Evolutionary conservation across 2,888 invertebrate genomes (phyloP).

Genomic region (Volucella inanis): DNA sequence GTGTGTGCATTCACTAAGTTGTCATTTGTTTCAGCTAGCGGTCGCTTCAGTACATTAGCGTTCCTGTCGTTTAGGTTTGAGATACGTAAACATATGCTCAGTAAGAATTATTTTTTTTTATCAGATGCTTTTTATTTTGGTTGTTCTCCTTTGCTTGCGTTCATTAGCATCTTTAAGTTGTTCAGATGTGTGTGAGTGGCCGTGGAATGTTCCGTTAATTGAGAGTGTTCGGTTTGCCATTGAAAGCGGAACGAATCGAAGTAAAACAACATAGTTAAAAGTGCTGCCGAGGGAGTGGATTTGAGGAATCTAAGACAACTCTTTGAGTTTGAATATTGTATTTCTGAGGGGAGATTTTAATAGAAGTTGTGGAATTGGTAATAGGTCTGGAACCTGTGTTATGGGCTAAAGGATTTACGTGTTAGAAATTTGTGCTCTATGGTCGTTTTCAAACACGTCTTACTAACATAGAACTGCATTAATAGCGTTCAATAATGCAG

Average conservation of each 20-base stretch:
- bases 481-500: no score
- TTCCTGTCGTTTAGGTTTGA: neutral
- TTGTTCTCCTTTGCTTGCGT: slow-evolving; percentile 18
- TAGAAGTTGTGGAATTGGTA: neutral
- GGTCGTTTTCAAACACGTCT: no score
- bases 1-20: neutral
- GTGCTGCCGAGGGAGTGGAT: neutral
- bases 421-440: no score
- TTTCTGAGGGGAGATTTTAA: no score
- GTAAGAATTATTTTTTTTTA: slow-evolving; percentile 18
- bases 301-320: slow-evolving; percentile 4
- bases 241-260: neutral
- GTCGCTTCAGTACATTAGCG: slow-evolving; percentile 36
- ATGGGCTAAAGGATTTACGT: no score
- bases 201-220: slow-evolving; percentile 11
- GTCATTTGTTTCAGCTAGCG: neutral
- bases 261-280: neutral
- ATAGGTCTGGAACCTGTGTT: no score
- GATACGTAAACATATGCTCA: slow-evolving; percentile 28
- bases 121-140: slow-evolving; percentile 58
- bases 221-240: neutral
- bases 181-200: slow-evolving; percentile 5
- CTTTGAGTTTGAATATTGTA: neutral
- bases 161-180: neutral
- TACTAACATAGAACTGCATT: no score